Base-by-base conservation (phyloP, 1,140 invertebrate species). In the Ditylenchus dipsaci region DNA sequence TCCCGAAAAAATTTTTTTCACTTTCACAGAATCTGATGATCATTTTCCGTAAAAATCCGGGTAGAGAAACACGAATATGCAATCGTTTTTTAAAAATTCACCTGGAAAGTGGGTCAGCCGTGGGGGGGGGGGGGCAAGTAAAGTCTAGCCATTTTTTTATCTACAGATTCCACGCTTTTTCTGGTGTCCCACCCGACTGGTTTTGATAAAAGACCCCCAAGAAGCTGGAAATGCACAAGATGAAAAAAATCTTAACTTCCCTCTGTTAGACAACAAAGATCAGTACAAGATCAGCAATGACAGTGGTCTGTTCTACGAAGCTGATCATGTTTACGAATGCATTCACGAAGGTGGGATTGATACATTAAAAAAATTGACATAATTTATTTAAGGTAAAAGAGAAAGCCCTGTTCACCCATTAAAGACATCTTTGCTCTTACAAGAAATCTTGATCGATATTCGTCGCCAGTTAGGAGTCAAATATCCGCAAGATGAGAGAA, bases 241-340 rank as follows among this genome's bases (percentile, higher is more conserved):
- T 21, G 42, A n/a, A 47, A 13, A 61, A 15, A 56, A 53, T 19
- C 15, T 53, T 5, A 67, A 72, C 61, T 75, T 61, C 47, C 74
- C 60, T 30, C 60, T 69, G 29, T 67, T 63, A 42, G 74, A 76
- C 63, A 23, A 67, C 43, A 19, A 19, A 21, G 15, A 53, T 9
- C n/a, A 47, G 17, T 64, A 53, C 64, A 88, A 88, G 82, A 91
- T 88, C 74, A 74, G 68, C 17, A 90, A 91, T 78, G 89, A 89
- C 43, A 86, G 86, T 58, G 90, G 89, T 21, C 83, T 92, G 17
- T 84, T 86, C 38, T 91, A 89, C 76, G 88, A 92, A 84, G 89
- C 90, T 8, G 83, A 87, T 57, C 90, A 91, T 85, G 89, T 88
- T 21, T 85, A 88, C 30, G 84, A 85, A 72, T 90, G 89, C 76